Base-by-base conservation (phyloP, 2,113 vertebrate genomes). In the Prinia subflava region DNA sequence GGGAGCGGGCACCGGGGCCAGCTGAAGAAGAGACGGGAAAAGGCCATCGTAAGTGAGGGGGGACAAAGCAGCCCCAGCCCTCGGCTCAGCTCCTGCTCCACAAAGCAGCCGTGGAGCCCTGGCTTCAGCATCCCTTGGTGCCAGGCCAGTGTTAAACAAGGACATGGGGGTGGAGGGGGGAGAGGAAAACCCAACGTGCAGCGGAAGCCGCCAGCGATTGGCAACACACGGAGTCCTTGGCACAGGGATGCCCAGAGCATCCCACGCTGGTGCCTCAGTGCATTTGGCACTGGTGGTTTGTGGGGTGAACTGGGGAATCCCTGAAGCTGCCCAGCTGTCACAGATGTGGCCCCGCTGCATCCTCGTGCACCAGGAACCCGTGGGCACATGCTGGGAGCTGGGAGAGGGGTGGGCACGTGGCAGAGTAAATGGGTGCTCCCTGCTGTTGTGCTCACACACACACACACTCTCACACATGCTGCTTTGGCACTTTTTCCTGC, bases 21-120 rank as follows among this genome's bases (percentile, higher is more conserved):
- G 11, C 96, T 98, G 89, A 98, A 98, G 96, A 98, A 98, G 96
- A 98, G 97, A 97, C 98, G 97, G 96, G 98, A 98, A 97, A 99
- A 99, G 95, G 98, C 98, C 97, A 98, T 98, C 31, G 98, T 98
- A 98, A 98, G 98, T 98, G 97, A 93, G 69, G 1, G 76, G 76
- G 77, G 78, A 79, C 64, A 87, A 19, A 94, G 75, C 73, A 42
- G 24, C n/a, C 57, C 39, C 71, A 77, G 60, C 50, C 60, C 84
- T 81, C 23, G 4, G 65, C 79, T 88, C 71, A 28, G 31, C 44
- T 70, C 78, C 76, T 1, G 3, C 62, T 93, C 87, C 60, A n/a
- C 63, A 80, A 79, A 63, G 76, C 77, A 71, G 56, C 4, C 0
- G 21, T 22, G 31, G 62, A 83, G 81, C 71, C 56, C 64, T 67